Evolutionary conservation across 2,113 vertebrate species (phyloP).

Genomic region (Syngnathoides biaculeatus): DNA sequence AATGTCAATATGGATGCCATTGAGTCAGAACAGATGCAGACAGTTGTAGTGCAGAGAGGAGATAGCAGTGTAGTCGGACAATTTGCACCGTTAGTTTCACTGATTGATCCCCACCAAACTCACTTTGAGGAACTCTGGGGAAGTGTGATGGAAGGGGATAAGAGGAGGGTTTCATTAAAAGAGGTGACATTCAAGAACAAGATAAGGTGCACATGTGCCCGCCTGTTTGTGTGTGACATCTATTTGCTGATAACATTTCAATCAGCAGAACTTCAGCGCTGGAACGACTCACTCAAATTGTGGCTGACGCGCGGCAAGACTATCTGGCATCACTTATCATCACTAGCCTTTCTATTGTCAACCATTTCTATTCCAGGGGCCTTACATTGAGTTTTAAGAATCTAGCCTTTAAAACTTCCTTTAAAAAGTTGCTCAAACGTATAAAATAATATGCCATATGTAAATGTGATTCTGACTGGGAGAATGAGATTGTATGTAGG

Average conservation of each 20-base stretch:
- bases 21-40: slow-evolving; percentile 31
- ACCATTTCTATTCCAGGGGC: slow-evolving; percentile 27
- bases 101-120: slow-evolving; percentile 59
- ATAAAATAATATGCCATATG: neutral
- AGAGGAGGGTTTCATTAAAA: slow-evolving; percentile 67
- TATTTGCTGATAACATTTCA: slow-evolving; percentile 58
- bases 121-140: slow-evolving; percentile 41
- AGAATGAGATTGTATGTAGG: too few species aligned
- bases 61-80: slow-evolving; percentile 51
- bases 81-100: slow-evolving; percentile 46
- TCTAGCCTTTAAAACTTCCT: neutral
- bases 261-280: slow-evolving; percentile 42
- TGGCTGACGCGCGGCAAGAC: slow-evolving; percentile 22
- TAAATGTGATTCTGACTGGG: neutral
- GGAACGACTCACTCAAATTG: slow-evolving; percentile 39
- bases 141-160: slow-evolving; percentile 50
- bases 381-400: neutral
- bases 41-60: slow-evolving; percentile 46
- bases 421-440: neutral
- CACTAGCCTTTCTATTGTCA: slow-evolving; percentile 27
- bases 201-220: slow-evolving; percentile 48
- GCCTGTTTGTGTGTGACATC: slow-evolving; percentile 50
- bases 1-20: slow-evolving; percentile 16
- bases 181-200: slow-evolving; percentile 59
- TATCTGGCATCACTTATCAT: slow-evolving; percentile 32